Percentiles rank a stretch among this genome's conserved stretches.
Evolutionary conservation across 2,888 invertebrate genomes (phyloP).

Genomic region (Lutraria lutraria): DNA sequence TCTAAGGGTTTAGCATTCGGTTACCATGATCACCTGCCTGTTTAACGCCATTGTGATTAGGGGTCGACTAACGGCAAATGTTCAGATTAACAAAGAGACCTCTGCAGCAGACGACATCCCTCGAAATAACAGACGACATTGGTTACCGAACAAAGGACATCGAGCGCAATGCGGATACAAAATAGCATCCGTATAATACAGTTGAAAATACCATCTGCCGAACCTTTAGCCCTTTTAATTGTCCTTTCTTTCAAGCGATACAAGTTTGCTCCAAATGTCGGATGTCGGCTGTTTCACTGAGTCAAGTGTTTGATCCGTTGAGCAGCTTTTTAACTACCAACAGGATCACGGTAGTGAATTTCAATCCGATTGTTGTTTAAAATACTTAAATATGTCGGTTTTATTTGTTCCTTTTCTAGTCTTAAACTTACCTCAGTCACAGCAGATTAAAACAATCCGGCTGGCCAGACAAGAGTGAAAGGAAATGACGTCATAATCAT

Average conservation of each 20-base stretch:
- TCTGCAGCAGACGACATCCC: conserved; percentile 14
- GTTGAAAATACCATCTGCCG: conserved; percentile 22
- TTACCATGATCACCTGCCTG: conserved; percentile 44
- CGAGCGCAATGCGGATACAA: not conserved
- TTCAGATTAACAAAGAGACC: conserved; percentile 27
- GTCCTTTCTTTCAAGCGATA: conserved; percentile 12
- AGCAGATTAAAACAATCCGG: not conserved
- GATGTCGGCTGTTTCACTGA: conserved; percentile 13
- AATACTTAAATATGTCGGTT: not conserved
- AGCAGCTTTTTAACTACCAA: not conserved
- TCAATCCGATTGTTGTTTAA: not conserved
- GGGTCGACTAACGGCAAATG: conserved; percentile 40
- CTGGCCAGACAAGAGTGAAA: not conserved
- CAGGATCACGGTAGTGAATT: not conserved
- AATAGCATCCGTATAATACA: conserved; percentile 10
- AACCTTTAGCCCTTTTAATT: not conserved
- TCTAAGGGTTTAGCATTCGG: conserved; percentile 37
- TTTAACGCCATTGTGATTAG: conserved; percentile 49
- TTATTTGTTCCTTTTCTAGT: not conserved
- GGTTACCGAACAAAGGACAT: conserved; percentile 36
- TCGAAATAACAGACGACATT: conserved; percentile 15
- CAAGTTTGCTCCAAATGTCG: not conserved
- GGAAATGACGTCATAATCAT: conserved; percentile 23
- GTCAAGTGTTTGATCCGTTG: conserved; percentile 12
- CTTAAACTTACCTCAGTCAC: not conserved